Evolutionary conservation across 2,888 invertebrate species (phyloP).

Genomic region (Trisateles emortualis): DNA sequence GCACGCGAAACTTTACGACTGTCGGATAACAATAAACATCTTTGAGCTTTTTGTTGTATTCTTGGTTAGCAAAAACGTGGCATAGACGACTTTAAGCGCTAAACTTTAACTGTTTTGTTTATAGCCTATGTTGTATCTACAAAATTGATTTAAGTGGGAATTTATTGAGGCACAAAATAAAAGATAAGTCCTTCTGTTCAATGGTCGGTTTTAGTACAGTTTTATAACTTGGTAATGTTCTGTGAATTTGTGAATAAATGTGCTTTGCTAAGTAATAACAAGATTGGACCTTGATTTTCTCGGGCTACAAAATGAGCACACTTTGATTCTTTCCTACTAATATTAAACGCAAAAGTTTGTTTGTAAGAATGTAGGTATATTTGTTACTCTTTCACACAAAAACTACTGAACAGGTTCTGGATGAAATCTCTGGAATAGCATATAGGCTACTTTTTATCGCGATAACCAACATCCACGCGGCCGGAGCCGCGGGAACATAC

Average conservation of each 20-base stretch:
- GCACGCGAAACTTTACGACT: conserved; percentile 58
- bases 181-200: not conserved
- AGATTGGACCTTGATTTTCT: too few relatives aligned
- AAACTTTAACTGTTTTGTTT: conserved; percentile 35
- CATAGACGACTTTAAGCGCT: conserved; percentile 35
- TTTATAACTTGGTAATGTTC: not conserved
- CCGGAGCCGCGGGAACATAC: too few relatives aligned
- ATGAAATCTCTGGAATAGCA: too few relatives aligned
- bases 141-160: conserved; percentile 27
- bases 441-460: too few relatives aligned
- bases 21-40: conserved; percentile 65
- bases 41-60: conserved; percentile 54
- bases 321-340: too few relatives aligned
- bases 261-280: too few relatives aligned
- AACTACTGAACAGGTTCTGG: too few relatives aligned
- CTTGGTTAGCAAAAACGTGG: conserved; percentile 48
- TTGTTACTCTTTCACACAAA: too few relatives aligned
- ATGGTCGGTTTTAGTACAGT: conserved; percentile 1
- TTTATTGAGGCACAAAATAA: conserved; percentile 11
- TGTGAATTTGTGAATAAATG: not conserved
- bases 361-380: too few relatives aligned
- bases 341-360: too few relatives aligned
- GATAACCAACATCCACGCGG: too few relatives aligned
- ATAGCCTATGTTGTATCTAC: conserved; percentile 21
- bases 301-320: too few relatives aligned